Evolutionary conservation across 2,113 vertebrate species (phyloP), one percentile per base, ranked within the genome.

Genomic region (Hemiprocne comata): DNA sequence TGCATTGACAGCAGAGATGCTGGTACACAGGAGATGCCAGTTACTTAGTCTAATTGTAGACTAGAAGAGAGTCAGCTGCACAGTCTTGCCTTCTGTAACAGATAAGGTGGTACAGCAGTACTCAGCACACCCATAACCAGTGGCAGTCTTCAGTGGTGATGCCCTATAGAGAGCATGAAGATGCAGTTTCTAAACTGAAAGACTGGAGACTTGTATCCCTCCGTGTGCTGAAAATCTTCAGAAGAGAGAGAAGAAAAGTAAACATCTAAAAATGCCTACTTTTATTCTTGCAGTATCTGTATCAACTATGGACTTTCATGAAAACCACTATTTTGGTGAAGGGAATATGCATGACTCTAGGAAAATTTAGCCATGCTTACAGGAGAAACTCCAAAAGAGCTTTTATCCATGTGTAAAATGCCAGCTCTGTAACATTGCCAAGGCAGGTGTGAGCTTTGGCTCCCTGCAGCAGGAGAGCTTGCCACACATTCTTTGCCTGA

Each of bases 391-490:
- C 79, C 57, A 69, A 57, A 85, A 89, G 73, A 89, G 79, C 76
- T 92, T 88, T 96, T 87, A 90, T 89, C 88, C 87, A 60, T 61
- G 85, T 90, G 85, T 81, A 92, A 94, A 95, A 89, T 57, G 42
- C 50, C 94, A 44, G 40, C 76, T 92, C 90, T 96, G 94, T 97
- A 96, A 89, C 86, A 57, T 14, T 96, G 94, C 93, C 96, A 97
- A 96, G 93, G 36, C 95, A 96, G 94, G 95, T 96, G 95, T 92
- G 88, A 93, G 94, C 70, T 92, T 95, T 96, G 95, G 96, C 95
- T 96, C 92, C 79, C 94, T 96, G 87, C 95, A 96, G 95, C 83
- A 96, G 85, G 93, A 95, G 92, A 95, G 93, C 83, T 93, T 96
- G 94, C 93, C 85, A 92, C 73, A 81, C 31, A 74, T 94, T 93